Base-by-base conservation (phyloP, 2,797 vertebrate genomes). In the Masticophis lateralis region DNA sequence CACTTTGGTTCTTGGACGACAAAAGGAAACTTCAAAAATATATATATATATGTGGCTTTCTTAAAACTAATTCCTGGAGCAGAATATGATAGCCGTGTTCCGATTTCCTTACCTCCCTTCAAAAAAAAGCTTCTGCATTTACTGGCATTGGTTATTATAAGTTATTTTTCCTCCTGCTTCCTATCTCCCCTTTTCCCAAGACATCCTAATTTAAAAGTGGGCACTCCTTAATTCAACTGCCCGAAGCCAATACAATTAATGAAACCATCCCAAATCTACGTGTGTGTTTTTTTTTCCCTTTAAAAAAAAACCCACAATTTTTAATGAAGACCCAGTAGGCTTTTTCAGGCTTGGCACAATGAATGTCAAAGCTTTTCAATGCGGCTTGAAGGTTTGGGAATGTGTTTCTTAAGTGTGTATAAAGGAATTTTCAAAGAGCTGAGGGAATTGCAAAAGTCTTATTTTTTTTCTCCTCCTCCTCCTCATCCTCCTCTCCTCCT, bases 21-120 rank as follows among this genome's bases (percentile, higher is more conserved):
- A 43, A 79, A 79, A 97, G 97, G 96, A 97, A 96, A 97, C 96
- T 98, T 98, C 97, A 25, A 10, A 97, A 97, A 96, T 94, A 97
- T 97, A 97, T 37, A 37, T 37, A 37, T 37, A 37, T 37, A 98
- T 95, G 96, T 96, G 95, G 95, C 97, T 97, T 98, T 98, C 98
- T 98, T 97, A 97, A 98, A 97, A 95, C 96, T 96, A 97, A 95
- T 95, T 90, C 91, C 95, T 96, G 94, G 96, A 97, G 32, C 69
- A 20, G 95, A 91, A 92, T 94, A 96, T 96, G 96, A 97, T 97
- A 95, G 96, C 96, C 96, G 94, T 63, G 74, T 32, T 95, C 94
- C 95, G 93, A 89, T 93, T 94, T 63, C 11, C 60, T 61, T 61
- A 27, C 47, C 47, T 47, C 60, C 25, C 2, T 10, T 9, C 60